phyloP scores from a whole-genome alignment of 2,113 vertebrate species.

The Carassius carassius region DNA sequence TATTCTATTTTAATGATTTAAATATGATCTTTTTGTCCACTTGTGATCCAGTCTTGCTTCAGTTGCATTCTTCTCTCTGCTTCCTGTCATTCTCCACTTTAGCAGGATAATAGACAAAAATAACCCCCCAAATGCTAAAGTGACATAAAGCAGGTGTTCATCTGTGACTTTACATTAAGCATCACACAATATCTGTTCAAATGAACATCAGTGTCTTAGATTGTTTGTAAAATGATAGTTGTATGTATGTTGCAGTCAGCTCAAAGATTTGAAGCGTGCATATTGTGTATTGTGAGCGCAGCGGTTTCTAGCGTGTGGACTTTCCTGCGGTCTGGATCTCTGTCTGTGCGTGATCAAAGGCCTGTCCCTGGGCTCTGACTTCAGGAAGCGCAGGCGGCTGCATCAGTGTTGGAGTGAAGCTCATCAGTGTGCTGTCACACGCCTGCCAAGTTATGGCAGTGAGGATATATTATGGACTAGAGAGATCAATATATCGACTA shows the following conservation, averaged over 20 bases:
- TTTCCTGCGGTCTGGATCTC: not conserved
- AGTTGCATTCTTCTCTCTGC: not conserved
- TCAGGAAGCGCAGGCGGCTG: not conserved
- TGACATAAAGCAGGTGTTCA: not conserved
- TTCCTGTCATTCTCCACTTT: not conserved
- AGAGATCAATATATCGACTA: not conserved
- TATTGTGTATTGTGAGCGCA: not conserved
- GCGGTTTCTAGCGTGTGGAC: not conserved
- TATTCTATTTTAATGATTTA: not conserved
- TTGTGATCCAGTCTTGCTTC: not conserved
- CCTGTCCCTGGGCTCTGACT: not conserved
- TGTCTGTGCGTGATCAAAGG: not conserved
- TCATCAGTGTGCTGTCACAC: not conserved
- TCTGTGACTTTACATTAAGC: not conserved
- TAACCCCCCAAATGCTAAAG: not conserved
- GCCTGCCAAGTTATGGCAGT: not conserved
- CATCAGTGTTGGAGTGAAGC: not conserved
- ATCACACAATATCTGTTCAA: not conserved
- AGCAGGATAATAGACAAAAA: not conserved
- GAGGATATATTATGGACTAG: not conserved
- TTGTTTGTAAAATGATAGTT: not conserved
- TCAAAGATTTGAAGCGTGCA: not conserved
- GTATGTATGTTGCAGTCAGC: not conserved
- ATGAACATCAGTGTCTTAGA: not conserved
- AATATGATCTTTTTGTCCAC: not conserved